phyloP scores from a whole-genome alignment of 2,888 invertebrate genomes.

The Vanessa cardui region DNA sequence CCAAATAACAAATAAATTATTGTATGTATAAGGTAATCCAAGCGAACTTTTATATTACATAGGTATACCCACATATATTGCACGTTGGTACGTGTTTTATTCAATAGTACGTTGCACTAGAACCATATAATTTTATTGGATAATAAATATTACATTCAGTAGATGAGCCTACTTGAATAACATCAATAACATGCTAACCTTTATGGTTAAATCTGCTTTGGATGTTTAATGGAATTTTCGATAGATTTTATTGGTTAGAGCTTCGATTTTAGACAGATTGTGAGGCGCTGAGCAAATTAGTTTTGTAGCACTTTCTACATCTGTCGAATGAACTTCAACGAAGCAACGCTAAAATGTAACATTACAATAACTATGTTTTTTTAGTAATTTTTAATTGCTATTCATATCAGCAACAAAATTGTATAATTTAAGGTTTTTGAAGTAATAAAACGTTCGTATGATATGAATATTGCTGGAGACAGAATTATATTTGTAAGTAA shows the following conservation, averaged over 20 bases:
- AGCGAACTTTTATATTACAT: conserved; percentile 12
- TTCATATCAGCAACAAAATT: too few relatives aligned
- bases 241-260: neutral
- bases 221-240: neutral
- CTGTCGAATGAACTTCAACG: conserved; percentile 21
- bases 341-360: conserved; percentile 6
- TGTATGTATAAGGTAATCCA: conserved; percentile 63
- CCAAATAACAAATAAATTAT: conserved; percentile 75
- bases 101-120: neutral
- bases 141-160: neutral
- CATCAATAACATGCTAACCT: neutral
- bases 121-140: neutral
- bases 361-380: neutral
- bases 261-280: conserved; percentile 1
- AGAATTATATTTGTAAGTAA: neutral
- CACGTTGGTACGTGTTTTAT: conserved; percentile 7
- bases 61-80: neutral
- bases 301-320: conserved; percentile 15
- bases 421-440: neutral
- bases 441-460: neutral
- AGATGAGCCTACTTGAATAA: too few relatives aligned
- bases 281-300: conserved; percentile 7
- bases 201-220: neutral
- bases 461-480: conserved; percentile 2
- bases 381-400: too few relatives aligned